Evolutionary conservation across 2,113 vertebrate species (phyloP), one percentile per base, ranked within the genome.

Genomic region (Glaucidium brasilianum): DNA sequence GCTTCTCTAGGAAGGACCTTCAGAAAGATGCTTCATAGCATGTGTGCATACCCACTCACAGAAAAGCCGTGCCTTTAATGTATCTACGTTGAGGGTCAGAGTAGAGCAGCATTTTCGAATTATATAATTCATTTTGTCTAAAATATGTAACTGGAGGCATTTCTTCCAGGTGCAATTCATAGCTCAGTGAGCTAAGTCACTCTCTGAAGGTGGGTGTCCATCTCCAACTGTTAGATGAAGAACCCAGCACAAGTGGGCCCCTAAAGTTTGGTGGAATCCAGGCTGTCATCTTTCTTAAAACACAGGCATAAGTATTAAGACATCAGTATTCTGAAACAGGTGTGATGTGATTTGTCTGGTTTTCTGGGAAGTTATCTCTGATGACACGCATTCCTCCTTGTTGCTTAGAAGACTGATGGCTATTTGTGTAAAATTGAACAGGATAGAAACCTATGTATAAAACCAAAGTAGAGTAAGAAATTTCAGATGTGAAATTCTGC

Each of bases 1-100:
- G 17, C 30, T 15, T 50, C 14, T 15, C 11, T 37, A 26, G 30
- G n/a, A 55, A 76, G 30, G 25, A 58, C 21, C 27, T 91, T 62
- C 53, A 47, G 34, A 76, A 56, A 19, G 39, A 11, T 76, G 10
- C 67, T 62, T 50, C 30, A 7, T 56, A 56, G 7, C 34, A 6
- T 15, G 6, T 50, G 17, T 66, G 32, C 15, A 5, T 25, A 37
- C 23, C n/a, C 39, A 34, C 71, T 37, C 2, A 2, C 20, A 45
- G 49, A 76, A 72, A 64, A 73, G 0, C 8, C 30, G 7, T 1
- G 0, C 1, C 2, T 21, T 15, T 59, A 3, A 0, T 11, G 1
- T 22, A 10, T 49, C 25, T 74, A 6, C 5, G 0, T 10, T n/a
- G 32, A 88, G 41, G 41, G 49, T 68, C 49, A 68, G 41, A 71